Evolutionary conservation across 2,888 invertebrate species (phyloP).

Genomic region (Drosophila meridionalis): DNA sequence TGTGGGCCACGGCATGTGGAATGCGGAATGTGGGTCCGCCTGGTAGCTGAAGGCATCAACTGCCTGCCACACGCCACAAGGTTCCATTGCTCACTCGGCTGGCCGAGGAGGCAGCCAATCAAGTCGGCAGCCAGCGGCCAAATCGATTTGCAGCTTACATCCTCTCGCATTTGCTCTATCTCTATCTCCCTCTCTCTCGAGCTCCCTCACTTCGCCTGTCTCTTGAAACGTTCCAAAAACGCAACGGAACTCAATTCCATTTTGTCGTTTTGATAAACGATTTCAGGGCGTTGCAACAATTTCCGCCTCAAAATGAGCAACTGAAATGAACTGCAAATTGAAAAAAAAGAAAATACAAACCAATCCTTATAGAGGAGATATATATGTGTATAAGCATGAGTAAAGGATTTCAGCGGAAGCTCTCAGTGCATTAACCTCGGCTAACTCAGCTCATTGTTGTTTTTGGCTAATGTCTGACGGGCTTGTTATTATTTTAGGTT

Average conservation of each 20-base stretch:
- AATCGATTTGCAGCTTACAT: conserved; percentile 75
- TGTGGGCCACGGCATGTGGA: not conserved
- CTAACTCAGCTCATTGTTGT: conserved; percentile 46
- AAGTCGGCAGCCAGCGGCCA: conserved; percentile 71
- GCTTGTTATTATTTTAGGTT: conserved; percentile 28
- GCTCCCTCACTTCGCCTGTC: not conserved
- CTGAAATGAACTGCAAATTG: conserved; percentile 75
- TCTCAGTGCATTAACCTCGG: conserved; percentile 79
- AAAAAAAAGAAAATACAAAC: conserved; percentile 43
- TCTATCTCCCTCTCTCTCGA: not conserved
- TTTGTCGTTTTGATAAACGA: conserved; percentile 83
- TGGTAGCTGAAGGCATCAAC: conserved; percentile 7
- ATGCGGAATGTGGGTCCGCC: not conserved
- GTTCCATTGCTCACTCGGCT: conserved; percentile 8
- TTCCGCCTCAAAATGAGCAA: conserved; percentile 77
- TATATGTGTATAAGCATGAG: conserved; percentile 2
- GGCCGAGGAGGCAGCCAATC: conserved; percentile 46
- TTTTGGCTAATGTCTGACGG: conserved; percentile 65
- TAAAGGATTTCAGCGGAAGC: conserved; percentile 39
- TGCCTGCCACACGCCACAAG: conserved; percentile 40
- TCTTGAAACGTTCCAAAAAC: conserved; percentile 35
- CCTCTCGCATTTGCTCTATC: conserved; percentile 11
- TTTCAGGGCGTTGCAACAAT: conserved; percentile 82
- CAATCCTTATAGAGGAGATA: conserved; percentile 19
- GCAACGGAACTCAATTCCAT: conserved; percentile 81